These are phyloP conservation scores for Bos javanicus DNA, from an alignment of 2,113 vertebrate species.

Conservation along the genomic window DNA sequence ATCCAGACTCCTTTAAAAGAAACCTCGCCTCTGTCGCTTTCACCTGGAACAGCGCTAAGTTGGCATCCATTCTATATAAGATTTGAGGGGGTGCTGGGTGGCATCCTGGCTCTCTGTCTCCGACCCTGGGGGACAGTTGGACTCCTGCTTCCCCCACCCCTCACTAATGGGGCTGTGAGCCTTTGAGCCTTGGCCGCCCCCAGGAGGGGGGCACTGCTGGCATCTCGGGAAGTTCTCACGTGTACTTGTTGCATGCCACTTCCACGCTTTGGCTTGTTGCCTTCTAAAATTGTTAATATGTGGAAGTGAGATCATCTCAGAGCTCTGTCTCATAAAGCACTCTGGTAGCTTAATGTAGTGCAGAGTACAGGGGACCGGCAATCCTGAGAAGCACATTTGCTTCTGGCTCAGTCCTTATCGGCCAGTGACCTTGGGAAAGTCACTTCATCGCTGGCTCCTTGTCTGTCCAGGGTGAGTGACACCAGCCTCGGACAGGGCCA, in stretches of 20 bases:
- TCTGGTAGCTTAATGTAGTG: not conserved
- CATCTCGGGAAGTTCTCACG: not conserved
- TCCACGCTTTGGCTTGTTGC: not conserved
- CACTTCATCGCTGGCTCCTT: not conserved
- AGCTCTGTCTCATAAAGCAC: not conserved
- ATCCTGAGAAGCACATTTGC: not conserved
- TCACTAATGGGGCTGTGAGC: not conserved
- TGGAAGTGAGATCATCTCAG: slow-evolving; percentile 47
- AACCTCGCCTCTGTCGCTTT: not conserved
- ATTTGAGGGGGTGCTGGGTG: not conserved
- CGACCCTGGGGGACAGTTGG: not conserved
- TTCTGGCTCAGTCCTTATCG: not conserved
- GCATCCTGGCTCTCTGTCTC: not conserved
- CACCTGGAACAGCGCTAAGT: not conserved
- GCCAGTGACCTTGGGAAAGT: slow-evolving; percentile 24
- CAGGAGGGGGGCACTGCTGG: not conserved
- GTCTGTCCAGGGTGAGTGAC: not conserved
- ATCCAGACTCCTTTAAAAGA: not conserved
- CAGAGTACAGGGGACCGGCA: not conserved
- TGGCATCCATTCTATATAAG: not conserved
- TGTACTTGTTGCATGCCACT: not conserved
- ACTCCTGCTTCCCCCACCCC: too few species aligned
- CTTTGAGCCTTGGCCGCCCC: not conserved
- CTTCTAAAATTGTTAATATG: slow-evolving; percentile 24
- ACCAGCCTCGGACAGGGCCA: not conserved